Conservation (phyloP, 2,797 vertebrate genomes). For the Malacoraja senta region DNA sequence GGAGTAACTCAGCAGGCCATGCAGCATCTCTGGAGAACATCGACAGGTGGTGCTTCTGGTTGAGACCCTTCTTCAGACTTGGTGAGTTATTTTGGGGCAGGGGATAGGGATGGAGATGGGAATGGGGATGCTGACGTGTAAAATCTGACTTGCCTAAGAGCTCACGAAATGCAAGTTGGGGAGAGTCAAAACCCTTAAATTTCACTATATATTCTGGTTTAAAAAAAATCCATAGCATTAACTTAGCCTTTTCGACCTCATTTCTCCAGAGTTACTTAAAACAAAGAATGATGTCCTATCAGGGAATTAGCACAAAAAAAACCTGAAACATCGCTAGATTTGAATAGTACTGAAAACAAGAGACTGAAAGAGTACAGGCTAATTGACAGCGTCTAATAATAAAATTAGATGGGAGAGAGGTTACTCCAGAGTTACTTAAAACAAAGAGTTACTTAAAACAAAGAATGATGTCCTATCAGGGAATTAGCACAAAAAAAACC, state of each 20-base stretch:
- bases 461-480: not conserved
- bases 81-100: too few relatives aligned
- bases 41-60: too few relatives aligned
- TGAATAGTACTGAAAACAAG: not conserved
- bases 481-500: not conserved
- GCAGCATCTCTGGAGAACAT: too few relatives aligned
- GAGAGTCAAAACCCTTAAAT: too few relatives aligned
- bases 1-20: too few relatives aligned
- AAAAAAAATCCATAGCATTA: not conserved
- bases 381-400: not conserved
- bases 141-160: too few relatives aligned
- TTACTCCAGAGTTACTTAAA: too few relatives aligned
- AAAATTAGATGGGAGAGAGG: not conserved
- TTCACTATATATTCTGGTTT: too few relatives aligned
- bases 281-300: not conserved
- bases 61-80: too few relatives aligned
- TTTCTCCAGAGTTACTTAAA: not conserved
- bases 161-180: too few relatives aligned
- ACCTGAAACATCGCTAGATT: not conserved
- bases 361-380: not conserved
- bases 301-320: not conserved
- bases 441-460: not conserved
- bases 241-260: not conserved
- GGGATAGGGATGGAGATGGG: too few relatives aligned
- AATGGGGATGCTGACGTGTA: too few relatives aligned